Conservation (phyloP, 2,113 vertebrate genomes). For the Brachirus orientalis region DNA sequence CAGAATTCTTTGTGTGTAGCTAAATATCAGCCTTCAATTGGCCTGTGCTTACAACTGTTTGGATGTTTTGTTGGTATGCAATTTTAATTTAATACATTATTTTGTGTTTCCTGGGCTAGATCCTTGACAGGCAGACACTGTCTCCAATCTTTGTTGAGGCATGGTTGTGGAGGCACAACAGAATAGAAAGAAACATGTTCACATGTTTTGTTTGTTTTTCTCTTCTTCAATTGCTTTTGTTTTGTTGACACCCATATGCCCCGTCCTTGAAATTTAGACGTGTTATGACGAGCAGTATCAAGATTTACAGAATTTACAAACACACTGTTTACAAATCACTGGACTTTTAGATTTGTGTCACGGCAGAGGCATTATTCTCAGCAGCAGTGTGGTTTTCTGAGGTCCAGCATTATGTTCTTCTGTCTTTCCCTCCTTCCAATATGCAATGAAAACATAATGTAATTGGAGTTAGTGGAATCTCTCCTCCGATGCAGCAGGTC, state of each 20-base stretch:
- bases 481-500: conserved; percentile 33
- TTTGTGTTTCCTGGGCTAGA: conserved; percentile 16
- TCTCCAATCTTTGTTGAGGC: conserved; percentile 9
- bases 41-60: conserved; percentile 13
- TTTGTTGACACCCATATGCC: conserved; percentile 9
- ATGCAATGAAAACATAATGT: conserved; percentile 56
- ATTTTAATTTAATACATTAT: conserved; percentile 34
- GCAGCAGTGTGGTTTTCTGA: conserved; percentile 15
- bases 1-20: conserved; percentile 37
- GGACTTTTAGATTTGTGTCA: conserved; percentile 12
- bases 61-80: conserved; percentile 13
- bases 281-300: not conserved
- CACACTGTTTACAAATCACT: not conserved
- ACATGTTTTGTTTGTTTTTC: conserved; percentile 31
- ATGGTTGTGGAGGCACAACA: not conserved
- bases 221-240: not conserved
- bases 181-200: conserved; percentile 2
- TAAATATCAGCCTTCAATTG: conserved; percentile 40
- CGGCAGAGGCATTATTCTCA: conserved; percentile 5
- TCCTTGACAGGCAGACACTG: conserved; percentile 16
- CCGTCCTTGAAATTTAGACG: conserved; percentile 5
- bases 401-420: conserved; percentile 9
- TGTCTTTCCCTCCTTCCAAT: conserved; percentile 28
- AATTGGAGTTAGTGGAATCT: conserved; percentile 42
- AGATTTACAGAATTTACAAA: not conserved